A percentile compares a stretch with the other conserved stretches of the same genome.
Conservation (phyloP, 2,888 invertebrate species). For the Masnerella sp. region DNA sequence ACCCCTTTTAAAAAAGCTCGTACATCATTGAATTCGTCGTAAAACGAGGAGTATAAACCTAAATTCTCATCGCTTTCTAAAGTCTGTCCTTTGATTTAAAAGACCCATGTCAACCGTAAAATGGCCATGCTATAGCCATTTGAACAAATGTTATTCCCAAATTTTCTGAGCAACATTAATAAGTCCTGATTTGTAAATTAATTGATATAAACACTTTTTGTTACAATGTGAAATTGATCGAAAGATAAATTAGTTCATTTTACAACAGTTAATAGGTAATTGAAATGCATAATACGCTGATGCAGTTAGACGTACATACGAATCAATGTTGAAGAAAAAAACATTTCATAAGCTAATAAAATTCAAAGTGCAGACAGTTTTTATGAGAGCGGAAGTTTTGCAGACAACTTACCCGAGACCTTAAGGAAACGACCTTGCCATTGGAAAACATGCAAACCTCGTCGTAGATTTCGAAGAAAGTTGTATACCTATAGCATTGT, state of each 20-base stretch:
- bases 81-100: not conserved
- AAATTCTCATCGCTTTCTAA: too few relatives aligned
- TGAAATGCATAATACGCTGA: slow-evolving; percentile 28
- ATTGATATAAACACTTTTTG: too few relatives aligned
- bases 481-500: slow-evolving; percentile 60
- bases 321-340: slow-evolving; percentile 34
- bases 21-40: too few relatives aligned
- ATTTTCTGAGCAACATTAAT: too few relatives aligned
- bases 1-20: too few relatives aligned
- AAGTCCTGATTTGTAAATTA: too few relatives aligned
- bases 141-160: too few relatives aligned
- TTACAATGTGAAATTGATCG: too few relatives aligned
- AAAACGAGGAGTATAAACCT: too few relatives aligned
- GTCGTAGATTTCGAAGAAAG: slow-evolving; percentile 71
- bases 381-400: slow-evolving; percentile 66
- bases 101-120: not conserved
- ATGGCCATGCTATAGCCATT: too few relatives aligned
- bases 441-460: slow-evolving; percentile 70
- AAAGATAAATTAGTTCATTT: too few relatives aligned
- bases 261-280: too few relatives aligned
- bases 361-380: slow-evolving; percentile 47
- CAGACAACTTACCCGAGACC: slow-evolving; percentile 68
- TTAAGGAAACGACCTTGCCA: slow-evolving; percentile 71
- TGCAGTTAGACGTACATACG: slow-evolving; percentile 28
- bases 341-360: slow-evolving; percentile 43